A percentile compares a stretch with the other conserved stretches of the same genome.
phyloP scores from a whole-genome alignment of 64 coral and sea anemone species.

The Stichodactyla mertensii region DNA sequence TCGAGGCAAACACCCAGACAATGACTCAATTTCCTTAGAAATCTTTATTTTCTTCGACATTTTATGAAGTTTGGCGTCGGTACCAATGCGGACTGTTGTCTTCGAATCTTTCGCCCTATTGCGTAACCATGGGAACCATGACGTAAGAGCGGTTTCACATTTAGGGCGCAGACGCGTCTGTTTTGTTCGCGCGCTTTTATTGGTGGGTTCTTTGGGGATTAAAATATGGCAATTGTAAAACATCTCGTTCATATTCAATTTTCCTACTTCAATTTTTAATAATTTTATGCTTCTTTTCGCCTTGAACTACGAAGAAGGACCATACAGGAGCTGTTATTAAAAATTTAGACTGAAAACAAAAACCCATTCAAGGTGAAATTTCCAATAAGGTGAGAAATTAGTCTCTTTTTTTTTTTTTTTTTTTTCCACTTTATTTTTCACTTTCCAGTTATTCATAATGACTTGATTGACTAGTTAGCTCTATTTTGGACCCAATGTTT shows the following conservation, averaged over 20 bases:
- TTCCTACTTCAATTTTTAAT: conserved; percentile 1
- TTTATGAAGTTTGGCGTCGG: neutral
- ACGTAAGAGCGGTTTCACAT: neutral
- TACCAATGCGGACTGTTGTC: neutral
- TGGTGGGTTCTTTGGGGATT: neutral
- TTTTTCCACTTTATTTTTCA: neutral
- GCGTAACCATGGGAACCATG: neutral
- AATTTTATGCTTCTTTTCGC: neutral
- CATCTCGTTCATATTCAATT: neutral
- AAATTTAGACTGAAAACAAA: neutral
- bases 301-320: neutral
- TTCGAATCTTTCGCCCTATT: neutral
- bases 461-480: neutral
- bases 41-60: neutral
- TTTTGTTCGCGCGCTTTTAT: conserved; percentile 26
- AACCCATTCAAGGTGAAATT: neutral
- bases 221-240: conserved; percentile 16
- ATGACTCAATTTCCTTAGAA: neutral
- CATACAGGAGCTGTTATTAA: neutral
- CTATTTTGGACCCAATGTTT: neutral
- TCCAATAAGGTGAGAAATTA: neutral
- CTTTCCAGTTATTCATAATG: neutral
- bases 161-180: neutral
- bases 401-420: no score
- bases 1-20: neutral